Base-by-base conservation (phyloP, 2,888 invertebrate species). In the Pteria penguin region DNA sequence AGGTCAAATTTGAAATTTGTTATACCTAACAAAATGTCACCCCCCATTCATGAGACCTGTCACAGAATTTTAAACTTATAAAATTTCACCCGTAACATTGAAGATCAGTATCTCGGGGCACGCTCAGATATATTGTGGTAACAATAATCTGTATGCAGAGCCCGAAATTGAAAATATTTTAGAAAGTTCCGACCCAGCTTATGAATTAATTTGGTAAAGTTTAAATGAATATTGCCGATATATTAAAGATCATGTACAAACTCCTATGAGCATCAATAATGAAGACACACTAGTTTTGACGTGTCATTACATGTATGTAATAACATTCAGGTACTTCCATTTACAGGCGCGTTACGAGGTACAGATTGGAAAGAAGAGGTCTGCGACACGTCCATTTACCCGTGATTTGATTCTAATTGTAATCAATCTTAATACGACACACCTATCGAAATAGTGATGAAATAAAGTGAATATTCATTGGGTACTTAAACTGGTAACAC, bases 141-240 rank as follows among this genome's bases (percentile, higher is more conserved):
- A 60, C 24, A 26, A 26, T 60, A 60, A 26, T 27, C 22, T 4
- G 18, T 5, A 60, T 60, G 24, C 27, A 60, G 22, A 60, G 24
- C 60, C 45, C 60, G 60, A 26, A n/a, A n/a, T n/a, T n/a, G n/a
- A n/a, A n/a, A n/a, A n/a, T 27, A 60, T 26, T 26, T 27, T 60
- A 60, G 60, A 60, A 60, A 60, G 60, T 60, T 26, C 24, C 60
- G 27, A 60, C 4, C 60, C 60, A 14, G 27, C 60, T 26, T 60
- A 60, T 60, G 60, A 60, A 60, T 60, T 60, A 60, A 60, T 60
- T 60, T 60, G 60, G 27, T 29, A 60, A 60, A 60, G 60, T 60
- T 60, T 60, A 60, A 29, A 60, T 60, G 14, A 60, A 27, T 60
- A 24, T 24, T 18, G 14, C 26, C 27, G 60, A 60, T 60, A 60